These are phyloP conservation scores for Nothoprocta perdicaria DNA, from an alignment of 2,113 vertebrate species.

Conservation along the genomic window DNA sequence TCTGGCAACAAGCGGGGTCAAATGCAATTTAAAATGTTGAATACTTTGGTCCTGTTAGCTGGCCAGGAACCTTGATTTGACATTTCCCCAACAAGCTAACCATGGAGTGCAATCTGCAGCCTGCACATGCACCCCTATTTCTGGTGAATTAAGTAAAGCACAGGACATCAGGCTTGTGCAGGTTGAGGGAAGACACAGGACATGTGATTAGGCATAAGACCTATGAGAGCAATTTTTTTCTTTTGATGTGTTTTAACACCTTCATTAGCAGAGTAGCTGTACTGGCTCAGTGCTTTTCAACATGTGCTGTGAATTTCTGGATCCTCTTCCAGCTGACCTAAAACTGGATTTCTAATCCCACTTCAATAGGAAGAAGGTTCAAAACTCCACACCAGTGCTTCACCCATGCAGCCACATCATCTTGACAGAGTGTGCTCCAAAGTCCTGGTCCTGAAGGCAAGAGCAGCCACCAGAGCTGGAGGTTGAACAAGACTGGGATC, in stretches of 20 bases:
- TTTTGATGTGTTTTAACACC: background rate
- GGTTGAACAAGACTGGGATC: background rate
- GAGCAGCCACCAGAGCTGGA: background rate
- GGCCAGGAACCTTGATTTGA: background rate
- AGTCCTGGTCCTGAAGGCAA: background rate
- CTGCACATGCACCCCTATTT: background rate
- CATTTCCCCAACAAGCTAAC: background rate
- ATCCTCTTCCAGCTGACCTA: background rate
- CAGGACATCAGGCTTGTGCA: background rate
- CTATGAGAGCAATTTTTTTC: background rate
- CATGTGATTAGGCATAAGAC: background rate
- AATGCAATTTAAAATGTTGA: background rate
- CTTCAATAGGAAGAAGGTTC: background rate
- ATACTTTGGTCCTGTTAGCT: background rate
- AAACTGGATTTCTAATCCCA: background rate
- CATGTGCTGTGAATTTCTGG: background rate
- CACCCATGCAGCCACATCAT: fast-evolving
- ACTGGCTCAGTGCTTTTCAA: background rate
- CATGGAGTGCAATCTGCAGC: background rate
- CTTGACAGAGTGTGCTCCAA: background rate
- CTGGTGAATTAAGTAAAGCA: background rate
- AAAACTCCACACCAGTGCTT: background rate
- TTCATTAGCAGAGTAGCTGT: background rate
- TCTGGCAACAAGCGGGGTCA: background rate
- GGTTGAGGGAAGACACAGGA: background rate